Evolutionary conservation across 2,888 invertebrate genomes (phyloP), one percentile per base, ranked within the genome.

Genomic region (Leucophenga maculata): DNA sequence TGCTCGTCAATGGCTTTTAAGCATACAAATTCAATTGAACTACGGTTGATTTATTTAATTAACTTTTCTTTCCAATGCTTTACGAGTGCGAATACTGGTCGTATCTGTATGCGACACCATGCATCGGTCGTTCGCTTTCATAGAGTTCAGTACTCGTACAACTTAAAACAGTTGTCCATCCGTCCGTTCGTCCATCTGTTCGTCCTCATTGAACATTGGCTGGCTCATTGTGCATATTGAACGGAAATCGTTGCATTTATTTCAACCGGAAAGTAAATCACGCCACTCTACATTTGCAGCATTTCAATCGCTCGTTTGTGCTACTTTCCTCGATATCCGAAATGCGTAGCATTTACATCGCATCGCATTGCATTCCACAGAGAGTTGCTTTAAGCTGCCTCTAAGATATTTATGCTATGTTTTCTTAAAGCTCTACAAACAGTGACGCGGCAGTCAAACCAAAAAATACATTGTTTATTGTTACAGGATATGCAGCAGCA

Each of bases 41-140:
- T 79, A 76, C 74, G 79, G 74, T 80, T 80, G 82, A 83, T 80
- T 80, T 80, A 80, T 83, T 80, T 80, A 80, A 80, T 83, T 83
- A 83, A 81, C 75, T 73, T 78, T 78, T 77, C 73, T 75, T 67
- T 57, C n/a, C 59, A 14, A 16, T 59, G 59, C 59, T 26, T 55
- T 55, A 55, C 55, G 26, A 4, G 55, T 39, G n/a, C n/a, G n/a
- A n/a, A 39, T 8, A 39, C 6, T 50, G 1, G 13, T 6, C 6
- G 16, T 50, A n/a, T 50, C 6, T 32, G 16, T 18, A 48, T 54
- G 59, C 50, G 31, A 55, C 20, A 20, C 11, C 20, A 18, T 11
- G 54, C 57, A 26, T 26, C 26, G 26, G 26, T 1, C 16, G 11
- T 11, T 22, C 22, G 4, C 18, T 55, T 55, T 26, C 26, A 22